Base-by-base conservation (phyloP, 2,797 vertebrate genomes). In the Gambelia wislizenii region DNA sequence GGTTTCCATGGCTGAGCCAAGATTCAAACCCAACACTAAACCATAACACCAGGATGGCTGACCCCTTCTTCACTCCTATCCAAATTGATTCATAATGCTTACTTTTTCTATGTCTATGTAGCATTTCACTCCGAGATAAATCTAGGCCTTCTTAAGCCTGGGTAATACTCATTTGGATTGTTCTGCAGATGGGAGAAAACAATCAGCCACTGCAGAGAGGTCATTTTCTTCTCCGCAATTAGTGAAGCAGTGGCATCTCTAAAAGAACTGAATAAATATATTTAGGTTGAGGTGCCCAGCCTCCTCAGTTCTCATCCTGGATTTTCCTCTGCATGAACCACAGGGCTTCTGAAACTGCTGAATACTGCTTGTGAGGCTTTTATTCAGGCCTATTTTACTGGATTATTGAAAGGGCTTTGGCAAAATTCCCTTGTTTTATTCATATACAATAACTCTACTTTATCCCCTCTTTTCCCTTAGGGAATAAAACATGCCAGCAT, bases 401-500 rank as follows among this genome's bases (percentile, higher is more conserved):
- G 80, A 44, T 84, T 88, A 91, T 84, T 90, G 94, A 91, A 91
- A 91, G 49, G 18, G 61, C 87, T 83, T 93, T 91, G 72, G 79
- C 47, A 84, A 88, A 86, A 85, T 79, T 79, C 47, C 52, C 75
- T 84, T 70, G 33, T 85, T 88, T 85, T 84, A 47, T 36, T 69
- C 20, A 36, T 90, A 90, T 84, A 90, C 76, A 94, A 72, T 87
- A 90, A 94, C n/a, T 91, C 90, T 87, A 20, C 89, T 86, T 81
- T 79, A n/a, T 1, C 12, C 16, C 3, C 59, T 27, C 77, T 80
- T 95, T 96, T 77, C 89, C 96, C 87, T 94, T 94, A 94, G 95
- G 87, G 76, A 94, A 92, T 88, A 87, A 94, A 95, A 88, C 69
- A 98, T 97, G 97, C 87, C 96, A 80, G 85, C 93, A 87, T 91